Percentiles rank a stretch among this genome's conserved stretches.
phyloP scores from a whole-genome alignment of 2,113 vertebrate genomes.

The Bufo gargarizans region DNA sequence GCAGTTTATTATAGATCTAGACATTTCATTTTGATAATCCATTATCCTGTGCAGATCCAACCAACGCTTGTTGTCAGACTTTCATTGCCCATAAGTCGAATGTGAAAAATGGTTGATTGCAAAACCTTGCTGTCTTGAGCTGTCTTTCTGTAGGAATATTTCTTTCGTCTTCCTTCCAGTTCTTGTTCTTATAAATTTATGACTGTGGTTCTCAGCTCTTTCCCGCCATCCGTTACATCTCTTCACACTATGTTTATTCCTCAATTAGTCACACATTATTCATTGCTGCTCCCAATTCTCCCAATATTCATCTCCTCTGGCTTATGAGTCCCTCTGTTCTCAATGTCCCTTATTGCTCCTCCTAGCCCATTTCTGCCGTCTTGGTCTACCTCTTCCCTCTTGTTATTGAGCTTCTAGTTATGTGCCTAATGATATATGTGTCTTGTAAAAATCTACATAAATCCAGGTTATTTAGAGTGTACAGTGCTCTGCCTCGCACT shows the following conservation, averaged over 20 bases:
- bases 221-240: not conserved
- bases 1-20: constrained; percentile 41
- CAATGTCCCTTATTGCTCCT: constrained; percentile 6
- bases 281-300: not conserved
- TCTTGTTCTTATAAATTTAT: constrained; percentile 2
- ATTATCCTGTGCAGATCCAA: constrained; percentile 3
- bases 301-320: not conserved
- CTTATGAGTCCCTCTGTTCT: not conserved
- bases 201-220: not conserved
- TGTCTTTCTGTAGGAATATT: not conserved
- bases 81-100: not conserved
- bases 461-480: not conserved
- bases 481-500: not conserved
- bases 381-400: not conserved
- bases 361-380: not conserved
- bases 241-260: not conserved
- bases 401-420: constrained; percentile 29
- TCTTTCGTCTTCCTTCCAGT: not conserved
- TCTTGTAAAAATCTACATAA: constrained; percentile 33
- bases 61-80: not conserved
- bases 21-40: constrained; percentile 34
- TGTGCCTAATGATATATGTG: constrained; percentile 17
- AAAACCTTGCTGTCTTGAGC: not conserved
- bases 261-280: constrained; percentile 7
- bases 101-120: not conserved